Conservation (phyloP, 2,113 vertebrate species). For the Regulus satrapa region DNA sequence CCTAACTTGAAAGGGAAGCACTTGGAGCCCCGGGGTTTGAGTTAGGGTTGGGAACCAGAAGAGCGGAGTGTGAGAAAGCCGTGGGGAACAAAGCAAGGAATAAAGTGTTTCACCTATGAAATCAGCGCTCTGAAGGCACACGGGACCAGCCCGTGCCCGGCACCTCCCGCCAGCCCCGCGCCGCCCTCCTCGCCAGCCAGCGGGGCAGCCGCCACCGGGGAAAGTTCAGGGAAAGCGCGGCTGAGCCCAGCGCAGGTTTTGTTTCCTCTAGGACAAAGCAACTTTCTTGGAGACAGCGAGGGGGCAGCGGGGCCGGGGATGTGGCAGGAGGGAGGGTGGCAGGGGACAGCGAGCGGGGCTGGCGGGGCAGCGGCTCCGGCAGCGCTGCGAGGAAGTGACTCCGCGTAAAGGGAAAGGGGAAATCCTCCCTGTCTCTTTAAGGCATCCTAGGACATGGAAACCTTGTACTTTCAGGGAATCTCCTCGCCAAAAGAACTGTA, state of each 20-base stretch:
- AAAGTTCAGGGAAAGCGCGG: neutral
- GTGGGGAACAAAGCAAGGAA: neutral
- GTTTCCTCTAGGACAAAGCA: constrained; percentile 13
- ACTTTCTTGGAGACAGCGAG: neutral
- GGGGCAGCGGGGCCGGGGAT: neutral
- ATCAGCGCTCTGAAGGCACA: neutral
- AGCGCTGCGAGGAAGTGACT: neutral
- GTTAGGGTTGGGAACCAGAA: neutral
- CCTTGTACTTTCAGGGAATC: constrained; percentile 66
- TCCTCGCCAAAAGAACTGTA: constrained; percentile 60
- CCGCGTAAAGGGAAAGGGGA: constrained; percentile 38
- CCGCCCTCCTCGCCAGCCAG: neutral
- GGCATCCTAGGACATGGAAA: constrained; percentile 60
- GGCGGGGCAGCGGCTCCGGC: neutral
- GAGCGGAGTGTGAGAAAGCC: neutral
- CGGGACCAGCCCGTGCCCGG: neutral
- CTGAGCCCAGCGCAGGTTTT: neutral
- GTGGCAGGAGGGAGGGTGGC: neutral
- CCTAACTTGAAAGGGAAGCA: neutral
- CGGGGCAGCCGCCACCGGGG: neutral
- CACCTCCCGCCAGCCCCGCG: neutral
- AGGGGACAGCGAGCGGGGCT: neutral
- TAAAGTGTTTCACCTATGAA: neutral
- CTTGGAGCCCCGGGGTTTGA: neutral
- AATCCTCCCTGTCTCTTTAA: constrained; percentile 66